Conservation (phyloP, 2,797 vertebrate genomes). For the Spatula clypeata region DNA sequence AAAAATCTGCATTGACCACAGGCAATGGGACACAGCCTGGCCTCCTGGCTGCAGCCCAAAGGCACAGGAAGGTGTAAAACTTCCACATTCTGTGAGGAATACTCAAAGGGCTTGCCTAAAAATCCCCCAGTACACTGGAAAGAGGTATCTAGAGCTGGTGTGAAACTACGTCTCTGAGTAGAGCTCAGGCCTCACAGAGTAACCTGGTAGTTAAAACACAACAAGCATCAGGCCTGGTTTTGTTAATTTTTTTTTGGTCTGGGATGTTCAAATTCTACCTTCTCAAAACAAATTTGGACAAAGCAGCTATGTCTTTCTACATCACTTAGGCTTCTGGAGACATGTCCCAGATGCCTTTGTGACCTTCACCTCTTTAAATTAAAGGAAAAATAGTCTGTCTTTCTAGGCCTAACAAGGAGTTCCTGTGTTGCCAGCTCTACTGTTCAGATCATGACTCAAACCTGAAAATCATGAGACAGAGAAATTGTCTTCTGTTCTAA, state of each 20-base stretch:
- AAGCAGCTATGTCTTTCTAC: neutral
- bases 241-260: neutral
- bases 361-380: neutral
- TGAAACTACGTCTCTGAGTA: neutral
- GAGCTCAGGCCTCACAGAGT: neutral
- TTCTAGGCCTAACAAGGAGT: neutral
- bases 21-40: neutral
- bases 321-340: neutral
- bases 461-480: neutral
- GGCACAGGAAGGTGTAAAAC: neutral
- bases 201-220: neutral
- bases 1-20: neutral
- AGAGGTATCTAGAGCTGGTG: neutral
- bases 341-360: neutral
- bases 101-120: neutral
- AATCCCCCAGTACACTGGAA: rapidly evolving
- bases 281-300: neutral
- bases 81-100: rapidly evolving
- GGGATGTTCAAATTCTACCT: neutral
- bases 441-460: neutral
- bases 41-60: neutral
- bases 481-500: neutral
- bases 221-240: neutral
- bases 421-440: neutral
- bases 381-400: neutral